A percentile compares a stretch with the other conserved stretches of the same genome.
Evolutionary conservation across 1,140 invertebrate species (phyloP).

Genomic region (Penaeus indicus): DNA sequence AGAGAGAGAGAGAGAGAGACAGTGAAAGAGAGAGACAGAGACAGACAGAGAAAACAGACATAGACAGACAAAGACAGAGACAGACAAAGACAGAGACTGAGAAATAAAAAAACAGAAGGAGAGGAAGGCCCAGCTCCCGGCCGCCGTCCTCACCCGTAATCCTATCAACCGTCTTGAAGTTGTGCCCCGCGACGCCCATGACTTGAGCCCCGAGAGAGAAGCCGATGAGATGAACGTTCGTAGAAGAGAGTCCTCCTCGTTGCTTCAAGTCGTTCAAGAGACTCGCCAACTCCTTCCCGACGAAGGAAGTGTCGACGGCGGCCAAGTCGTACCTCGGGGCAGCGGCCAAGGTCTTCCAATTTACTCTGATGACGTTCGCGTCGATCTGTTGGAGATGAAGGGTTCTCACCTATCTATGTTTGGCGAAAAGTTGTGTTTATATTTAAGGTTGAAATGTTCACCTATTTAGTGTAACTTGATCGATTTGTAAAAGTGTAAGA

Average conservation of each 20-base stretch:
- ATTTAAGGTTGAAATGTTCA: background rate
- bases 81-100: background rate
- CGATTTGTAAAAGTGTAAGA: too few relatives aligned
- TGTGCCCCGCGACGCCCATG: background rate
- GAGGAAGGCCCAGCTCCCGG: background rate
- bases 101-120: background rate
- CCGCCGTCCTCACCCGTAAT: background rate
- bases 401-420: background rate
- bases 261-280: background rate
- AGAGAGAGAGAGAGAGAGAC: too few relatives aligned
- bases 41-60: background rate
- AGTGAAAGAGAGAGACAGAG: too few relatives aligned
- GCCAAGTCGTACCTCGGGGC: background rate
- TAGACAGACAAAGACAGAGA: background rate
- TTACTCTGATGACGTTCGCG: background rate
- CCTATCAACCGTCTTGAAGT: background rate
- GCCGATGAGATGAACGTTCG: slow-evolving; percentile 10
- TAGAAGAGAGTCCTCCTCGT: background rate
- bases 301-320: background rate
- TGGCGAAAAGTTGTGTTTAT: background rate
- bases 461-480: background rate
- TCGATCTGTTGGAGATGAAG: background rate
- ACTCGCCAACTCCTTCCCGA: background rate
- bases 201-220: slow-evolving; percentile 16
- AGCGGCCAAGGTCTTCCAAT: background rate